Percentiles rank a stretch among this genome's conserved stretches.
These are phyloP conservation scores for Idaea dimidiata DNA, from an alignment of 2,888 invertebrate species.

Conservation along the genomic window DNA sequence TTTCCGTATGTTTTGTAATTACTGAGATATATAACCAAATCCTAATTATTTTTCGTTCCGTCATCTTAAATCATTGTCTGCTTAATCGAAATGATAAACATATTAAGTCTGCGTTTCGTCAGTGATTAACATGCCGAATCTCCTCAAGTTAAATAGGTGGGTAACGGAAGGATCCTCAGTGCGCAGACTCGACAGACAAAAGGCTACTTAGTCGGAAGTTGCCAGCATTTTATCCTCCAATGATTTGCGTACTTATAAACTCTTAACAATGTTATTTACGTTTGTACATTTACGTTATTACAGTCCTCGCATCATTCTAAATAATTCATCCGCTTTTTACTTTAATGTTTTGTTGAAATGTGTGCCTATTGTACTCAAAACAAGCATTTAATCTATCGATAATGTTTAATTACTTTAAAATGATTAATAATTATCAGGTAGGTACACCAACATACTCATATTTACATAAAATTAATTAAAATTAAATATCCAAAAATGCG, in stretches of 20 bases:
- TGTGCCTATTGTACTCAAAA: too few species aligned
- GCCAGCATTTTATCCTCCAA: slow-evolving; percentile 27
- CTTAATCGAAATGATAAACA: background rate
- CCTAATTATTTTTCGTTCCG: too few species aligned
- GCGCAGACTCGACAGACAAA: slow-evolving; percentile 52
- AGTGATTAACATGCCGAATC: slow-evolving; percentile 36
- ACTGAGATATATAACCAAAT: too few species aligned
- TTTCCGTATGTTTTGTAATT: too few species aligned
- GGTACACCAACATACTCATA: too few species aligned
- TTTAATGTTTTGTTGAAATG: background rate
- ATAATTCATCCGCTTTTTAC: background rate
- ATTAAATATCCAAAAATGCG: too few species aligned
- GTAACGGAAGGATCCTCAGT: slow-evolving; percentile 44
- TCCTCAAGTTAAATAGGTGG: slow-evolving; percentile 51
- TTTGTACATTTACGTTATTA: slow-evolving; percentile 24
- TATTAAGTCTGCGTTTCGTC: background rate
- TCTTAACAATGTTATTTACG: slow-evolving; percentile 26
- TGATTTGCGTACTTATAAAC: slow-evolving; percentile 17
- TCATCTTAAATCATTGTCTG: too few species aligned
- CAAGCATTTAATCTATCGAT: too few species aligned
- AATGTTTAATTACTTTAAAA: too few species aligned
- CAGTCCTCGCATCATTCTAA: slow-evolving; percentile 17
- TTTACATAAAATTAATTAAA: too few species aligned
- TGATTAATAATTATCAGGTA: too few species aligned
- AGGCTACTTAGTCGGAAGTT: slow-evolving; percentile 38